These are phyloP conservation scores for Rostratula benghalensis DNA, from an alignment of 2,113 vertebrate genomes.

Conservation along the genomic window DNA sequence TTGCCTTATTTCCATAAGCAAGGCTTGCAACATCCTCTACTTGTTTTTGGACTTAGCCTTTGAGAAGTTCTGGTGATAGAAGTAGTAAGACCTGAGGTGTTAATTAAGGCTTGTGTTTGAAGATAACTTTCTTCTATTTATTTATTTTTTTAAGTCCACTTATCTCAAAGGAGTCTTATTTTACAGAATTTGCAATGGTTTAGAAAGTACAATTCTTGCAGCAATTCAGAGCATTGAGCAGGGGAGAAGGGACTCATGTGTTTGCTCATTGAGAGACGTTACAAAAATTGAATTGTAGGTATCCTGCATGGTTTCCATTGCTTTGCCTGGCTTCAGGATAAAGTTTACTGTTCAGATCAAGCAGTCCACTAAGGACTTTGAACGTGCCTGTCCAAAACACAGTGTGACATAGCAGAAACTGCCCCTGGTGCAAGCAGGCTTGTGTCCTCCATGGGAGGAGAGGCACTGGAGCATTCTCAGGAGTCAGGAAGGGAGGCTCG, in stretches of 20 bases:
- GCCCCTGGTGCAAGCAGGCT: fast-evolving
- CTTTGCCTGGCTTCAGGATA: neutral
- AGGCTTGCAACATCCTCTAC: neutral
- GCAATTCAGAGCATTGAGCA: neutral
- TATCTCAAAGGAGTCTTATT: neutral
- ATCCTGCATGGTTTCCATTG: neutral
- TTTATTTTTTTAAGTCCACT: neutral
- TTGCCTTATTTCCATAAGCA: neutral
- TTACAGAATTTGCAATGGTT: neutral
- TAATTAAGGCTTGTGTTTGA: neutral
- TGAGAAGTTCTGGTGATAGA: neutral
- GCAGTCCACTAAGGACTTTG: neutral
- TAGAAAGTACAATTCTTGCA: neutral
- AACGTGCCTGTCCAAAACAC: neutral
- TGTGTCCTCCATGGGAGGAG: neutral
- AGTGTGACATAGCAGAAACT: neutral
- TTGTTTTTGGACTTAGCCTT: neutral
- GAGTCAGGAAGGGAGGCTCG: neutral
- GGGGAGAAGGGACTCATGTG: neutral
- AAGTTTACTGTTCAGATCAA: neutral
- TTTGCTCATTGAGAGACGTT: neutral
- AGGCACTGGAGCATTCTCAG: neutral
- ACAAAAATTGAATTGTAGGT: neutral
- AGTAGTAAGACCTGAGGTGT: neutral
- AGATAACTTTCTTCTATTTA: neutral